A percentile compares a stretch with the other conserved stretches of the same genome.
These are phyloP conservation scores for Ptychadena robeensis DNA, from an alignment of 2,797 vertebrate species.

Conservation along the genomic window DNA sequence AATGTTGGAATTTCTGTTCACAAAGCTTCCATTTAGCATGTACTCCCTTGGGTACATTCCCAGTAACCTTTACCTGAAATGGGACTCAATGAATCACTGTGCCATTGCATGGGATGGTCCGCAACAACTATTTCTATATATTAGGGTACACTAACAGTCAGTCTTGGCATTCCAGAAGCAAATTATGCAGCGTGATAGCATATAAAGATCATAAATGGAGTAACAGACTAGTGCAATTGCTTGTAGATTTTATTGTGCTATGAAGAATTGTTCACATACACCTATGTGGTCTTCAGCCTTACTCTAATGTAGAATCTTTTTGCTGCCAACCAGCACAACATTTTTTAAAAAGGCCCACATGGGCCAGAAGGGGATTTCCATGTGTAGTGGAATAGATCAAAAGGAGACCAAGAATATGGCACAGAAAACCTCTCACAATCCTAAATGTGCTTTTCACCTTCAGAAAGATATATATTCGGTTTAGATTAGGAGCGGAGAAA, in stretches of 20 bases:
- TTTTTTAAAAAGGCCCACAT: background rate
- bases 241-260: constrained; percentile 46
- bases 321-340: background rate
- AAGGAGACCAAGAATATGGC: constrained; percentile 35
- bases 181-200: background rate
- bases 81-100: background rate
- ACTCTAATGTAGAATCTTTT: background rate
- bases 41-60: background rate
- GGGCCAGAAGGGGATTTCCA: constrained; percentile 6
- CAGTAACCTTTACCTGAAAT: background rate
- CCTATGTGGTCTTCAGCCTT: background rate
- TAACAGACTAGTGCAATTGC: constrained; percentile 42
- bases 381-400: background rate
- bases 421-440: constrained; percentile 44
- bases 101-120: background rate
- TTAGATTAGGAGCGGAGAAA: constrained; percentile 13
- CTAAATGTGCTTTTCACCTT: constrained; percentile 51
- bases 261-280: constrained; percentile 16
- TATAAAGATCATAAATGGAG: background rate
- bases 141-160: too few species aligned
- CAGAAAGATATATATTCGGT: constrained; percentile 10
- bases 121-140: background rate
- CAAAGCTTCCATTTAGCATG: background rate
- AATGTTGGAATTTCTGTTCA: too few species aligned
- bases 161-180: background rate